Conservation (phyloP, 2,888 invertebrate species). For the Oligia latruncula region DNA sequence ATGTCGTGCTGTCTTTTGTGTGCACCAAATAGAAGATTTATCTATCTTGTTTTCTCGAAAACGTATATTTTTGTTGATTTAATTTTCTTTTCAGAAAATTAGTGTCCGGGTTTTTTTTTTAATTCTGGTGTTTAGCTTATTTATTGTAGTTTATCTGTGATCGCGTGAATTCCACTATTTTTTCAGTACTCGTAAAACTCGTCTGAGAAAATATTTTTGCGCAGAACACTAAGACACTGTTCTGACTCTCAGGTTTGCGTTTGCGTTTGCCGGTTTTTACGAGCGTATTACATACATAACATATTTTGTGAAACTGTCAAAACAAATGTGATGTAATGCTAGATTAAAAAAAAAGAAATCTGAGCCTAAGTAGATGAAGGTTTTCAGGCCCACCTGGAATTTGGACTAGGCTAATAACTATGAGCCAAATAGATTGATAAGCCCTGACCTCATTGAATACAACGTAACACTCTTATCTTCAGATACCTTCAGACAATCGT, state of each 20-base stretch:
- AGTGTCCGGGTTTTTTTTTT: neutral
- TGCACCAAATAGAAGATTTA: neutral
- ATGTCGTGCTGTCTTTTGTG: neutral
- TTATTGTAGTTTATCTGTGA: constrained; percentile 11
- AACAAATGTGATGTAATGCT: too few species aligned
- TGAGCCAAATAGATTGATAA: constrained; percentile 17
- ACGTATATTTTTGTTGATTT: neutral
- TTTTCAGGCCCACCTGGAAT: constrained; percentile 9
- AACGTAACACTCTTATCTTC: constrained; percentile 9
- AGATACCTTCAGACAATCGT: constrained; percentile 20
- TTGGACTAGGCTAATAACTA: constrained; percentile 1
- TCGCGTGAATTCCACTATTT: constrained; percentile 1
- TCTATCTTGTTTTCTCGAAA: neutral
- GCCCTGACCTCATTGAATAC: constrained; percentile 28
- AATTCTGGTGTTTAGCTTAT: neutral
- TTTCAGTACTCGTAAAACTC: neutral
- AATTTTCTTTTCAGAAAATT: constrained; percentile 9
- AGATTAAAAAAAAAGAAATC: neutral
- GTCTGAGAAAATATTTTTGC: neutral
- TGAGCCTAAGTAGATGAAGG: neutral
- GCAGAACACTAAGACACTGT: constrained; percentile 9
- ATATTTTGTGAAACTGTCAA: neutral
- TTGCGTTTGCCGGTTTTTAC: neutral
- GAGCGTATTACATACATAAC: neutral
- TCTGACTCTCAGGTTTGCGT: neutral